These are phyloP conservation scores for Clistopyga incitator DNA, from an alignment of 2,888 invertebrate species.

Conservation along the genomic window DNA sequence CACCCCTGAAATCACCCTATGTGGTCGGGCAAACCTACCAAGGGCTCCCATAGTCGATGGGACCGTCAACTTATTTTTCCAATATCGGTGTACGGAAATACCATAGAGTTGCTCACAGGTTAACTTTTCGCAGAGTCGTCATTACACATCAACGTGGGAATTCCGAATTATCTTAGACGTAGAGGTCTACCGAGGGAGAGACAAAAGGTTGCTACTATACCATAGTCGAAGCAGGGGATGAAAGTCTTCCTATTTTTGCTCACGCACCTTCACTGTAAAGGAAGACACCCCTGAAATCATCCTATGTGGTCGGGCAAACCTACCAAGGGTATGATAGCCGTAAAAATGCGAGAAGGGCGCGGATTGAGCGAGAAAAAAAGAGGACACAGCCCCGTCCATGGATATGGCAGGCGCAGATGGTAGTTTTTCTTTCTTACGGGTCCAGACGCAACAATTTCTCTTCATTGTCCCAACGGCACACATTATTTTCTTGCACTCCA, in stretches of 20 bases:
- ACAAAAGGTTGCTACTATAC: conserved; percentile 6
- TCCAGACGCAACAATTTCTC: conserved; percentile 74
- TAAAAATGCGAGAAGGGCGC: conserved; percentile 41
- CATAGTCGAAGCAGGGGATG: conserved; percentile 16
- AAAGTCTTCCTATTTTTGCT: not conserved
- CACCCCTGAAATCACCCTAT: conserved; percentile 14
- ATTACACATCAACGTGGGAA: too few relatives aligned
- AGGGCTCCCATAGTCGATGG: too few relatives aligned
- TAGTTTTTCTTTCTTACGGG: conserved; percentile 71
- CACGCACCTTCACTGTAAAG: conserved; percentile 11
- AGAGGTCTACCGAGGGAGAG: too few relatives aligned
- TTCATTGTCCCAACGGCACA: conserved; percentile 75
- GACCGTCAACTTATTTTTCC: too few relatives aligned
- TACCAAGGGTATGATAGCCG: conserved; percentile 19
- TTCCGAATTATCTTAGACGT: too few relatives aligned
- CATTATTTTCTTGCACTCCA: conserved; percentile 77
- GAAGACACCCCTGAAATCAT: conserved; percentile 17
- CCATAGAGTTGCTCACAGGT: too few relatives aligned
- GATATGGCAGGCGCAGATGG: conserved; percentile 63
- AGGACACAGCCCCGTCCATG: conserved; percentile 38
- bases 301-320: conserved; percentile 37
- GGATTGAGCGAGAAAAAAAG: conserved; percentile 49
- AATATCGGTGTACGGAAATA: not conserved
- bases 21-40: conserved; percentile 31
- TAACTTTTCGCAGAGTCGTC: too few relatives aligned